A percentile compares a stretch with the other conserved stretches of the same genome.
Evolutionary conservation across 2,113 vertebrate genomes (phyloP).

Genomic region (Etheostoma spectabile): DNA sequence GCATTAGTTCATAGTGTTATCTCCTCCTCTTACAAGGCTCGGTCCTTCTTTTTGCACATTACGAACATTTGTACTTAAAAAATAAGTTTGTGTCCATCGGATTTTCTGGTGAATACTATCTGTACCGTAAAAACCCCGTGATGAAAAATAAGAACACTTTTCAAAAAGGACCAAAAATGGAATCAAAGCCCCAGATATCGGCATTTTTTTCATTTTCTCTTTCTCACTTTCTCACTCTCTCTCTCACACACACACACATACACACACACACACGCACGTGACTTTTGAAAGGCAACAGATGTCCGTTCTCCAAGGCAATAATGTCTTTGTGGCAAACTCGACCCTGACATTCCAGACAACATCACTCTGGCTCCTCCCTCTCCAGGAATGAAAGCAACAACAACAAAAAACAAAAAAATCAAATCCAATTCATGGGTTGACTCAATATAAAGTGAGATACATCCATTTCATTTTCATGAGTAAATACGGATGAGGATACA

Average conservation of each 20-base stretch:
- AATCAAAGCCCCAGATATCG: constrained; percentile 76
- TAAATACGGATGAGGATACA: constrained; percentile 82
- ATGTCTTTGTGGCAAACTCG: constrained; percentile 85
- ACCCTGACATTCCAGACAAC: constrained; percentile 81
- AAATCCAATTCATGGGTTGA: constrained; percentile 59
- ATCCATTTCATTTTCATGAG: constrained; percentile 76
- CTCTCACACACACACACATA: constrained; percentile 25
- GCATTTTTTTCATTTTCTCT: constrained; percentile 43
- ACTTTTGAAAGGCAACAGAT: constrained; percentile 84
- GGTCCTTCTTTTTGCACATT: constrained; percentile 64
- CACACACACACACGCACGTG: constrained; percentile 35
- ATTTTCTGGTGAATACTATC: constrained; percentile 78
- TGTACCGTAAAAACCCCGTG: constrained; percentile 83
- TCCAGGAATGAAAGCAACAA: constrained; percentile 74
- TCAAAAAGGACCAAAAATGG: constrained; percentile 80
- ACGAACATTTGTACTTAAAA: constrained; percentile 77
- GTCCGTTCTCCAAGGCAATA: constrained; percentile 85
- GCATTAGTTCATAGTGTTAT: constrained; percentile 62
- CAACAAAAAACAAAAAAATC: too few relatives aligned
- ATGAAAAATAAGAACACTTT: constrained; percentile 87
- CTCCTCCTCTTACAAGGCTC: constrained; percentile 42
- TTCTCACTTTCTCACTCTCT: constrained; percentile 3
- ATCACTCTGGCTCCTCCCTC: constrained; percentile 71
- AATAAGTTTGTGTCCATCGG: constrained; percentile 79
- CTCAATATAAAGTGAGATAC: constrained; percentile 72